A percentile compares a stretch with the other conserved stretches of the same genome.
These are phyloP conservation scores for Pelusios castaneus DNA, from an alignment of 2,113 vertebrate species.

Conservation along the genomic window DNA sequence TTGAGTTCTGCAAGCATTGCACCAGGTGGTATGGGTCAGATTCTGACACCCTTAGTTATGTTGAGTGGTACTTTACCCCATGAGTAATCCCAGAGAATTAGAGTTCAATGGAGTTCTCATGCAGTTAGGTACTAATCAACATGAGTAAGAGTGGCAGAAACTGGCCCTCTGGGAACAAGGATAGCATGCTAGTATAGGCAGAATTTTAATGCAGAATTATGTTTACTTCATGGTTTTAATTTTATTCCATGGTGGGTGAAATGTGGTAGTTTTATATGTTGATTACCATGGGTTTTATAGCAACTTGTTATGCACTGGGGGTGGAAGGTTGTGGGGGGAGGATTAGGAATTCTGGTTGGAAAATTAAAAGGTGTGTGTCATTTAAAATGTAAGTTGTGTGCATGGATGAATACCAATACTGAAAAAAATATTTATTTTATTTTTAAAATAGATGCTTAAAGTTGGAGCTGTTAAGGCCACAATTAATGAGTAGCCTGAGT, in stretches of 20 bases:
- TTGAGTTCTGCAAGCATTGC: not conserved
- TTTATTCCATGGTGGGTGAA: not conserved
- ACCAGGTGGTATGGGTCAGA: not conserved
- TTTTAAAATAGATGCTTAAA: not conserved
- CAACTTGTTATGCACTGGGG: not conserved
- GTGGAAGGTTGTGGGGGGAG: not conserved
- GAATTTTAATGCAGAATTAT: rapidly evolving
- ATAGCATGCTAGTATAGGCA: not conserved
- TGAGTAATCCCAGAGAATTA: not conserved
- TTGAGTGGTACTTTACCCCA: not conserved
- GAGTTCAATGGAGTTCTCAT: not conserved
- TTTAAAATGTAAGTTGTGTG: not conserved
- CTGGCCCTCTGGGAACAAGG: not conserved
- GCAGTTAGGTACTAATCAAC: not conserved
- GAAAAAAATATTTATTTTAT: not conserved
- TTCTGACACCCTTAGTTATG: not conserved
- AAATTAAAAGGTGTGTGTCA: not conserved
- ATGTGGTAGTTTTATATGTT: not conserved
- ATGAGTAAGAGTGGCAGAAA: not conserved
- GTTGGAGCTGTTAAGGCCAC: not conserved
- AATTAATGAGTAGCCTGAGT: not conserved
- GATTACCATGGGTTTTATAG: not conserved
- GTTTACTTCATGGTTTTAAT: not conserved
- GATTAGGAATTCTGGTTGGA: not conserved
- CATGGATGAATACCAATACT: not conserved